These are phyloP conservation scores for Tiliacea aurago DNA, from an alignment of 2,888 invertebrate genomes.

Conservation along the genomic window DNA sequence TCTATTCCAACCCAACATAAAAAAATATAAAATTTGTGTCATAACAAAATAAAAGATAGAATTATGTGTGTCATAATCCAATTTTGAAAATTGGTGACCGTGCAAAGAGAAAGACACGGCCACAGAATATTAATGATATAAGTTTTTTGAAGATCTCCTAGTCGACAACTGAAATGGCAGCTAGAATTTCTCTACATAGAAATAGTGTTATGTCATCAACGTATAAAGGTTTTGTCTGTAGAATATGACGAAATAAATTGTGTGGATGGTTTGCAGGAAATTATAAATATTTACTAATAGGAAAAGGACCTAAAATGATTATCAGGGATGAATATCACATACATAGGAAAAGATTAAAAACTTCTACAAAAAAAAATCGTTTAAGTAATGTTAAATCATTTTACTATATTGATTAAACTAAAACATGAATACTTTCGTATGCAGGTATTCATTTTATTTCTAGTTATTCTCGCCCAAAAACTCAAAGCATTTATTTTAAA, in stretches of 20 bases:
- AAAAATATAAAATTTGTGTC: conserved; percentile 47
- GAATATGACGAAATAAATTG: not conserved
- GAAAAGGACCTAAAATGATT: not conserved
- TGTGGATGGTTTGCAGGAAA: no score
- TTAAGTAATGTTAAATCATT: not conserved
- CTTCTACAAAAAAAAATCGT: not conserved
- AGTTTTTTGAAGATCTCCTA: conserved; percentile 54
- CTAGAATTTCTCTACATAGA: conserved; percentile 27
- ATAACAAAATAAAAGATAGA: conserved; percentile 58
- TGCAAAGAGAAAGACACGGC: conserved; percentile 50
- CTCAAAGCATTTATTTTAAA: not conserved
- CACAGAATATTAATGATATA: conserved; percentile 62
- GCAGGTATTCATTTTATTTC: not conserved
- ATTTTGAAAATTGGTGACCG: conserved; percentile 61
- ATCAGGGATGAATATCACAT: not conserved
- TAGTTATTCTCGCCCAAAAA: not conserved
- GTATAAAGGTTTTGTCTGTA: conserved; percentile 19
- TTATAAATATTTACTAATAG: not conserved
- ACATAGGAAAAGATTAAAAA: not conserved
- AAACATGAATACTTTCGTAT: not conserved
- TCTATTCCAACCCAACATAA: conserved; percentile 15
- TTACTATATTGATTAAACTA: not conserved
- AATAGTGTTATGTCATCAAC: conserved; percentile 43
- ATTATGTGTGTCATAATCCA: conserved; percentile 63
- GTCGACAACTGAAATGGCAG: conserved; percentile 32